Evolutionary conservation across 2,888 invertebrate species (phyloP), one percentile per base, ranked within the genome.

Genomic region (Melitaea athalia): DNA sequence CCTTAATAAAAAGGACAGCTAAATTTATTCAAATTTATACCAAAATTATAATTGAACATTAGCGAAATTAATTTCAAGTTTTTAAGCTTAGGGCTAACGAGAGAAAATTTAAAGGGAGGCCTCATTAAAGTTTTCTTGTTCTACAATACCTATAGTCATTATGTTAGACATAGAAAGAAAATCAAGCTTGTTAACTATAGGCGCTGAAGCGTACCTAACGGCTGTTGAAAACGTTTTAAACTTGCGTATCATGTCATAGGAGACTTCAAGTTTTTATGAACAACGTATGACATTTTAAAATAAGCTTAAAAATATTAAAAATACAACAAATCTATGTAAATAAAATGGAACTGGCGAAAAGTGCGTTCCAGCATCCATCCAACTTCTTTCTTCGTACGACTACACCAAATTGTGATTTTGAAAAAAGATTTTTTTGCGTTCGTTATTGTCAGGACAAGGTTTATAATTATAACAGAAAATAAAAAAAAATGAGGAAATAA

Each of bases 161-260:
- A 81, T 80, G 77, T 79, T 78, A 75, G 73, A 79, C 77, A 79
- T 78, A 68, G 69, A 72, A 75, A 74, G 74, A 86, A 85, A 84
- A 83, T 83, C 82, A 76, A 76, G 79, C 88, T 89, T 89, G 89
- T 89, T 90, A 90, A 86, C 86, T 85, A 74, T 76, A 84, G 78
- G 86, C 87, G 83, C 78, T 78, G 85, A 76, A 81, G 85, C 86
- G 87, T 82, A 75, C 75, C 79, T 82, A 82, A 82, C 76, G 78
- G 78, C 74, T 75, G 74, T 76, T 83, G 81, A 85, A 85, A 83
- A 77, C 83, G 79, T 82, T 79, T 79, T 82, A 75, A 79, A 74
- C 73, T 72, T 67, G 68, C 63, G 77, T 73, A 64, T 33, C 72
- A 76, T 71, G 70, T 70, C 55, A 65, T 38, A 65, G 61, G 69